Base-by-base conservation (phyloP, 2,797 vertebrate genomes). In the Micropoecilia bifurca region DNA sequence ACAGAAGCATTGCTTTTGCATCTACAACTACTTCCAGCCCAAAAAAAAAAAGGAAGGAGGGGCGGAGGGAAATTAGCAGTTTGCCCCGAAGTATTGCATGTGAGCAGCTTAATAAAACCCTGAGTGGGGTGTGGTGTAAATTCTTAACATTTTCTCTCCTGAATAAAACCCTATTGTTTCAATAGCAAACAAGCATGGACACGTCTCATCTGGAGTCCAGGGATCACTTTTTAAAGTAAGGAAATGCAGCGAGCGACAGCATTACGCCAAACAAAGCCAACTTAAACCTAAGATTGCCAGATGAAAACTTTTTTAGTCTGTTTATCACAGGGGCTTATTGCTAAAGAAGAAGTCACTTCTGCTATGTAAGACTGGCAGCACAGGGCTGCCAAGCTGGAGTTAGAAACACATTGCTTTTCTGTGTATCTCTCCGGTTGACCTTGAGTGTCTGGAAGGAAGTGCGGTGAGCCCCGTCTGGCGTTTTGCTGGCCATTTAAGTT, bases 401-500 rank as follows among this genome's bases (percentile, higher is more conserved):
- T 50, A 81, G 80, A 22, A 71, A 46, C 74, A 43, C 12, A 59
- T 36, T 13, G 39, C 61, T 85, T 86, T 82, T 85, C 82, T 75
- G 74, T 80, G 79, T 75, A 80, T 83, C 86, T 85, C 73, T 84
- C 80, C 82, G 59, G n/a, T 85, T 92, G 91, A 92, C 89, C 93
- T 93, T 73, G 78, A 85, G 83, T 72, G 83, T 89, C 84, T 91
- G 85, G 80, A 91, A 69, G 82, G 88, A 88, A 87, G 85, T 87
- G 87, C 78, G 80, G 82, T 16, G 41, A 87, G 83, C 78, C 90
- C 85, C 76, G 80, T 92, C 90, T 94, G 94, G 91, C 88, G 79
- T 93, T 94, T 92, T 87, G 85, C 87, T 87, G 88, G 83, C 87
- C 91, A 94, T 95, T 95, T 94, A 95, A 90, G 90, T 95, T 93